Base-by-base conservation (phyloP, 2,113 vertebrate genomes). In the Zapus hudsonius region DNA sequence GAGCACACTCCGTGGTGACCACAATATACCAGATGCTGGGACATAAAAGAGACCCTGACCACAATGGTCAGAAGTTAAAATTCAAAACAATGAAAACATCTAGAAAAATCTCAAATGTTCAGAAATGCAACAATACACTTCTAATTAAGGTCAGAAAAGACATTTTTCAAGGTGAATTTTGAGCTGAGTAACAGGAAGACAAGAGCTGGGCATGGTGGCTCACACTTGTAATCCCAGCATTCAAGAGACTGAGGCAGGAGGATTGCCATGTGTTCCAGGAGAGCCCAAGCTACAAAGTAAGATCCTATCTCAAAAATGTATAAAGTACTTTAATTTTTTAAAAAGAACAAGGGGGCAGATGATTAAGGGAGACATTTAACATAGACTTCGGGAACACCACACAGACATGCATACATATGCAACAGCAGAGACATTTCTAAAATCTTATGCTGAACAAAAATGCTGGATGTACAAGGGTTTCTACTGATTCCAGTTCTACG, bases 21-120 rank as follows among this genome's bases (percentile, higher is more conserved):
- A 87, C 84, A 61, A 59, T 42, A 81, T 3, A 61, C 13, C 79
- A 91, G 72, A 84, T 69, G 31, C 36, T 70, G 42, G 27, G 47
- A 67, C 27, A 75, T 73, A 93, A 73, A 84, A 81, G 23, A 40
- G 85, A 88, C 40, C 42, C 33, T 90, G 67, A 81, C 29, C 38
- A 70, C 2, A 84, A 27, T 11, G 27, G 12, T 31, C 42, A 61
- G 59, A 81, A 83, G 42, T 76, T 87, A 92, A 94, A 87, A 83
- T 90, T 87, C 40, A 70, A 72, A 52, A 67, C 17, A 17, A 84
- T 40, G n/a, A 10, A 79, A 67, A 59, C 23, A 55, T 11, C 69
- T 52, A 80, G 74, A 72, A 94, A 90, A 92, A 88, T 27, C 33
- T 44, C 84, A 72, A 90, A 47, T 76, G 64, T 38, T 40, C 86